Evolutionary conservation across 2,888 invertebrate genomes (phyloP).

Genomic region (Drosophila neotestacea): DNA sequence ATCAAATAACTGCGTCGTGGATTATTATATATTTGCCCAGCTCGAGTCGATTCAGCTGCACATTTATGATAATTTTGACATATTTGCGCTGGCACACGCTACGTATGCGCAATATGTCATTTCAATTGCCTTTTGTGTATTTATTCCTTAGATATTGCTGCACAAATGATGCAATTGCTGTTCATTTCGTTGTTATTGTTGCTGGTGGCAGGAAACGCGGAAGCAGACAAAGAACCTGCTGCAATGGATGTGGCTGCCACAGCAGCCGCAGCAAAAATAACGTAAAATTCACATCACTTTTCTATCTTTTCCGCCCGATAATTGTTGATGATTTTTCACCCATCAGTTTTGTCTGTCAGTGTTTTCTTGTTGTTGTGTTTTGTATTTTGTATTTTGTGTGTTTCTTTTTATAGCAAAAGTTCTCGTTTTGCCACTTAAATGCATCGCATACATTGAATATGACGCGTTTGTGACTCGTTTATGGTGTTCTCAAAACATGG

Average conservation of each 20-base stretch:
- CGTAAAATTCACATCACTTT: conserved; percentile 43
- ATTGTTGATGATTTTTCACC: conserved; percentile 2
- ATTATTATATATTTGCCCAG: conserved; percentile 41
- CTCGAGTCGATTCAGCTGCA: conserved; percentile 20
- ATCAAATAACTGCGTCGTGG: conserved; percentile 71
- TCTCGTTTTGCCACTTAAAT: conserved; percentile 44
- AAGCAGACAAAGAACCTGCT: conserved; percentile 32
- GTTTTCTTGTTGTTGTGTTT: background rate
- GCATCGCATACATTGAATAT: conserved; percentile 18
- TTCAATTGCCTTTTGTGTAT: conserved; percentile 23
- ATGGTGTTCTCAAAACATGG: conserved; percentile 40
- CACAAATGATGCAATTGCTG: conserved; percentile 68
- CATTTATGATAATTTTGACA: conserved; percentile 39
- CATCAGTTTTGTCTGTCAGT: background rate
- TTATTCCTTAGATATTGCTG: conserved; percentile 34
- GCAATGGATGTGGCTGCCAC: conserved; percentile 35
- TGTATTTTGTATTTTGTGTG: background rate
- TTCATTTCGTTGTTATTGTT: conserved; percentile 26
- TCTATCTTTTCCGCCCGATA: conserved; percentile 4
- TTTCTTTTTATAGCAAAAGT: conserved; percentile 41
- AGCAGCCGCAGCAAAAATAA: conserved; percentile 53
- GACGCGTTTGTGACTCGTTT: conserved; percentile 39
- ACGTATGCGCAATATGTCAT: conserved; percentile 69
- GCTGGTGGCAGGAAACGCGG: conserved; percentile 50
- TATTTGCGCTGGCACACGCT: conserved; percentile 60